A percentile compares a stretch with the other conserved stretches of the same genome.
Conservation (phyloP, 2,113 vertebrate genomes). For the Delphinapterus leucas region DNA sequence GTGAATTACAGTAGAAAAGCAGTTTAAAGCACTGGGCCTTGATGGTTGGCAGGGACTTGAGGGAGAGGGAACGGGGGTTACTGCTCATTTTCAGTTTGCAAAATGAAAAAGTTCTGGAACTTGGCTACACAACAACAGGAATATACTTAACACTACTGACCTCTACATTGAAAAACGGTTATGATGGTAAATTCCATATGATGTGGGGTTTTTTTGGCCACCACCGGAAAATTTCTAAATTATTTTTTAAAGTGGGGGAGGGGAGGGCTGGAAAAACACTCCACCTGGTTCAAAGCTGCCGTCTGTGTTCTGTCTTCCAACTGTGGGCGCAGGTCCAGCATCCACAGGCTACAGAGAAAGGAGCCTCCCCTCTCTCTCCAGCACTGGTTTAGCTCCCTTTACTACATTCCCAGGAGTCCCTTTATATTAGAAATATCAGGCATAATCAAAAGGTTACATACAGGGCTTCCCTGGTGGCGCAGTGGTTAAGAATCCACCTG, state of each 20-base stretch:
- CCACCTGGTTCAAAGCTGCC: not conserved
- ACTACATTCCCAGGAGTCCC: not conserved
- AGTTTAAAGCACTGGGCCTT: not conserved
- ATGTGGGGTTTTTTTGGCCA: not conserved
- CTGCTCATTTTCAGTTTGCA: not conserved
- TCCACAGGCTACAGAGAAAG: not conserved
- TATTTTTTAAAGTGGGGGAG: not conserved
- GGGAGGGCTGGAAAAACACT: not conserved
- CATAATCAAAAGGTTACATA: not conserved
- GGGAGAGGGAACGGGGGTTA: fast-evolving
- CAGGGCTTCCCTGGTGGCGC: too few relatives aligned
- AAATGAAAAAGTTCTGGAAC: not conserved
- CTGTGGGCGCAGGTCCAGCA: fast-evolving
- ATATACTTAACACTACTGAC: not conserved
- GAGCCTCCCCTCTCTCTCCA: not conserved
- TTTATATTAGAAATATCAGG: not conserved
- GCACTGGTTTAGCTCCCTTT: not conserved
- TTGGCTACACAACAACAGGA: not conserved
- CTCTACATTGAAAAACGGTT: not conserved
- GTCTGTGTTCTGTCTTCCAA: fast-evolving
- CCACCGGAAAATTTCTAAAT: not conserved
- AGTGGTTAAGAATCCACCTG: too few relatives aligned
- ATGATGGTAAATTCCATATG: not conserved
- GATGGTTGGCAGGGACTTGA: too few relatives aligned
- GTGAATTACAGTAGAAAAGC: not conserved